Evolutionary conservation across 2,888 invertebrate genomes (phyloP).

Genomic region (Tetanocera ferruginea): DNA sequence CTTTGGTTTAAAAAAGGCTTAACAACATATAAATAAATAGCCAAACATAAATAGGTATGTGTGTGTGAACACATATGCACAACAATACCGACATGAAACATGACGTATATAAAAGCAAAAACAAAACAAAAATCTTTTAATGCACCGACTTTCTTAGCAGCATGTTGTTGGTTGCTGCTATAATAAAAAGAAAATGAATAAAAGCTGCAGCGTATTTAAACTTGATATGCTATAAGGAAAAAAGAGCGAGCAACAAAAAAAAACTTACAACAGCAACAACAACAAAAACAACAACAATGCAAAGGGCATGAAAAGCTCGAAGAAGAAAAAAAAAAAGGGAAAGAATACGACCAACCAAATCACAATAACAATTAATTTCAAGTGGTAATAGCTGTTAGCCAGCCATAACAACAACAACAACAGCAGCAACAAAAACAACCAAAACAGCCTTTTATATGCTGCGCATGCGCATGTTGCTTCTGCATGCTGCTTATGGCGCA

Average conservation of each 20-base stretch:
- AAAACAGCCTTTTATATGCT: neutral
- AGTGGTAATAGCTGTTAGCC: constrained; percentile 11
- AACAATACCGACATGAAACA: no score
- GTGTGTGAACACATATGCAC: no score
- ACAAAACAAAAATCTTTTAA: no score
- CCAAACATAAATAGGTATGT: no score
- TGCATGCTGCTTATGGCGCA: constrained; percentile 6
- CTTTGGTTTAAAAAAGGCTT: neutral
- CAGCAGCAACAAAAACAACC: constrained; percentile 36
- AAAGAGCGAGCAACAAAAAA: constrained; percentile 41
- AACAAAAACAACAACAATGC: constrained; percentile 51
- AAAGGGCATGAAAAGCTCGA: constrained; percentile 33
- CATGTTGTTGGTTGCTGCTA: neutral
- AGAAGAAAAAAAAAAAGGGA: neutral
- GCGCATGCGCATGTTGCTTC: neutral
- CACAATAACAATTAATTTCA: constrained; percentile 62
- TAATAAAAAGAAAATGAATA: neutral
- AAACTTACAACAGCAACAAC: neutral
- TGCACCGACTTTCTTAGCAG: neutral
- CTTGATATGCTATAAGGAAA: neutral
- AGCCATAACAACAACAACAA: constrained; percentile 36
- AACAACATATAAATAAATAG: no score
- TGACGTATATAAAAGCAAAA: no score
- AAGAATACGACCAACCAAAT: constrained; percentile 54
- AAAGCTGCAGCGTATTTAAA: neutral